Evolutionary conservation across 1,140 invertebrate genomes (phyloP).

Genomic region (Schmidtea mediterranea): DNA sequence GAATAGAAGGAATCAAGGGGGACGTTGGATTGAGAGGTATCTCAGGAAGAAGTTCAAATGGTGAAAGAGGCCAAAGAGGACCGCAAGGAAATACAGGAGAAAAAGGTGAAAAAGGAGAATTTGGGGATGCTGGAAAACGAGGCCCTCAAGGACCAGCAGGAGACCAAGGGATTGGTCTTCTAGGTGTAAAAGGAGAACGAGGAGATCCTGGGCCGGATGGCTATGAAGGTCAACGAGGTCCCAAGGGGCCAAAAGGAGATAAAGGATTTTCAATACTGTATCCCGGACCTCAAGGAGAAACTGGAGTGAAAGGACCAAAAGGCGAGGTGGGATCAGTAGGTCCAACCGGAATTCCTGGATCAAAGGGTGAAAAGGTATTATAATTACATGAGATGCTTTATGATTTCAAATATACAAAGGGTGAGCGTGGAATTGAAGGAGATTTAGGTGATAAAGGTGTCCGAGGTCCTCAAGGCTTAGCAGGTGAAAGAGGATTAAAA

Average conservation of each 20-base stretch:
- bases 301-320: neutral
- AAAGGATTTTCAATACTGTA: neutral
- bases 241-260: no score
- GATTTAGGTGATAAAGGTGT: neutral
- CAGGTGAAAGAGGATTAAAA: conserved; percentile 8
- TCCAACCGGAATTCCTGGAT: conserved; percentile 7
- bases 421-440: conserved; percentile 3
- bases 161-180: neutral
- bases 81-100: neutral
- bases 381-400: no score
- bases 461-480: conserved; percentile 4
- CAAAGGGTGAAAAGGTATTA: neutral
- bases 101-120: neutral
- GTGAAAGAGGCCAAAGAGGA: neutral
- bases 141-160: conserved; percentile 6
- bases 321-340: conserved; percentile 6
- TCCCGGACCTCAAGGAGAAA: conserved; percentile 1
- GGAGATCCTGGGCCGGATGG: conserved; percentile 3
- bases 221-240: neutral
- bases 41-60: neutral
- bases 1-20: conserved; percentile 2
- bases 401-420: neutral
- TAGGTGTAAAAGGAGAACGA: conserved; percentile 4
- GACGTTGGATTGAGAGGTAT: neutral
- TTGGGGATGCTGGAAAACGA: conserved; percentile 2